Evolutionary conservation across 2,797 vertebrate species (phyloP).

Genomic region (Pterois miles): DNA sequence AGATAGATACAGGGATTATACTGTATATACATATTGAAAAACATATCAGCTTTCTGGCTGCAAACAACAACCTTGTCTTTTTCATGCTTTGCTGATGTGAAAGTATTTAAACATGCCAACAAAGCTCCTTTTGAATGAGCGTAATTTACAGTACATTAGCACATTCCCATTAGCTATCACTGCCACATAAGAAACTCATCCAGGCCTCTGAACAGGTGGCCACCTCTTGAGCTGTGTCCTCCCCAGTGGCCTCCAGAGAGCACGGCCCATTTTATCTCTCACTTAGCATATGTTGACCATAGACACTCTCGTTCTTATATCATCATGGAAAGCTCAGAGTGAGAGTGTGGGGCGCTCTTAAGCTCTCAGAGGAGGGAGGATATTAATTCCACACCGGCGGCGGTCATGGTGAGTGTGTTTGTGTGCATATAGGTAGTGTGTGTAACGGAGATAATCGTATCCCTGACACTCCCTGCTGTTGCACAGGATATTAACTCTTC

Average conservation of each 20-base stretch:
- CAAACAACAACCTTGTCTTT: background rate
- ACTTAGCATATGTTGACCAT: constrained; percentile 46
- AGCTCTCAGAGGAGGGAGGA: constrained; percentile 68
- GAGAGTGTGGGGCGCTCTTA: constrained; percentile 36
- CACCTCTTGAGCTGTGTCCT: constrained; percentile 29
- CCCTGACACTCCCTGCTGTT: constrained; percentile 62
- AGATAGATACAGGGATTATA: too few species aligned
- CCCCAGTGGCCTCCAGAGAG: constrained; percentile 28
- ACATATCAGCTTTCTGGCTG: background rate
- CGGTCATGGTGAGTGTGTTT: constrained; percentile 45
- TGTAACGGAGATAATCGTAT: constrained; percentile 63
- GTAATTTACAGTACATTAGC: background rate
- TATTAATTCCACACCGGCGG: constrained; percentile 68
- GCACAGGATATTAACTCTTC: constrained; percentile 78
- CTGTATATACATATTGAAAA: too few species aligned
- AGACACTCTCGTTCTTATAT: constrained; percentile 47
- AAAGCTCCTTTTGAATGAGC: background rate
- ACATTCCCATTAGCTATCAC: constrained; percentile 26
- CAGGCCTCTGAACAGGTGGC: constrained; percentile 57
- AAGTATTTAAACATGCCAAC: background rate
- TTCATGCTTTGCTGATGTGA: background rate
- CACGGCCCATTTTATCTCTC: constrained; percentile 35
- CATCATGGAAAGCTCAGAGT: constrained; percentile 36
- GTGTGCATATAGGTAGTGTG: constrained; percentile 37
- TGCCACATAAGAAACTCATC: constrained; percentile 9